Evolutionary conservation across 1,140 invertebrate species (phyloP).

Genomic region (Mesaphorura yosii): DNA sequence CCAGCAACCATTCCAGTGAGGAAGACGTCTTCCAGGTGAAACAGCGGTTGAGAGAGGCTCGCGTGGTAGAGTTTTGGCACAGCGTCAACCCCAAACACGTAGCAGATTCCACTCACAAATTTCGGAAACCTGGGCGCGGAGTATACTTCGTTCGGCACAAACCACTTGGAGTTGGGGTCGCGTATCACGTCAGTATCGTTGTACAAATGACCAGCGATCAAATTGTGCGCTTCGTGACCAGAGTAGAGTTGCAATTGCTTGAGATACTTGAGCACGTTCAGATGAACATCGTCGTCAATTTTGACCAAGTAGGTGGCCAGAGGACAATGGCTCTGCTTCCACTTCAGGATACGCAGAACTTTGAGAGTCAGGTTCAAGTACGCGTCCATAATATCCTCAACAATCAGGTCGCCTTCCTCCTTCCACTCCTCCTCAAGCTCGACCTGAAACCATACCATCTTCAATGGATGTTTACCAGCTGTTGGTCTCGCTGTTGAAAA

Average conservation of each 20-base stretch:
- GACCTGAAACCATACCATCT: conserved; percentile 16
- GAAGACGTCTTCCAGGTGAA: conserved; percentile 76
- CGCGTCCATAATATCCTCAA: conserved; percentile 37
- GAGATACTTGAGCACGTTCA: conserved; percentile 36
- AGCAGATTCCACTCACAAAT: conserved; percentile 38
- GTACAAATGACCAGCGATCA: conserved; percentile 26
- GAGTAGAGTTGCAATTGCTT: conserved; percentile 13
- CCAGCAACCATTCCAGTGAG: conserved; percentile 51
- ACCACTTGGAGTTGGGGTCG: conserved; percentile 34
- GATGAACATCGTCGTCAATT: conserved; percentile 41
- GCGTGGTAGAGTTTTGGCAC: conserved; percentile 53
- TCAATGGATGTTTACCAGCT: not conserved
- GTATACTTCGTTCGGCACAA: conserved; percentile 29
- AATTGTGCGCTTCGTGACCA: not conserved
- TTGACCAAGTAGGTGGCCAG: conserved; percentile 37
- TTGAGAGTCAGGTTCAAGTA: conserved; percentile 43
- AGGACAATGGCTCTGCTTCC: conserved; percentile 34
- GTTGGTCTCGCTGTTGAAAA: not conserved
- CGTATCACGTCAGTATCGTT: conserved; percentile 10
- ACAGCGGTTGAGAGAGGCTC: conserved; percentile 52
- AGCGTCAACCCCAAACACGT: conserved; percentile 61
- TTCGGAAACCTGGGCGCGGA: conserved; percentile 27
- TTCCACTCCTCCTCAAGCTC: conserved; percentile 13
- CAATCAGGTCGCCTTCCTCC: conserved; percentile 36
- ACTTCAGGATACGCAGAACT: conserved; percentile 38